Base-by-base conservation (phyloP, 2,888 invertebrate species). In the Rhimphoctona megacephalus region DNA sequence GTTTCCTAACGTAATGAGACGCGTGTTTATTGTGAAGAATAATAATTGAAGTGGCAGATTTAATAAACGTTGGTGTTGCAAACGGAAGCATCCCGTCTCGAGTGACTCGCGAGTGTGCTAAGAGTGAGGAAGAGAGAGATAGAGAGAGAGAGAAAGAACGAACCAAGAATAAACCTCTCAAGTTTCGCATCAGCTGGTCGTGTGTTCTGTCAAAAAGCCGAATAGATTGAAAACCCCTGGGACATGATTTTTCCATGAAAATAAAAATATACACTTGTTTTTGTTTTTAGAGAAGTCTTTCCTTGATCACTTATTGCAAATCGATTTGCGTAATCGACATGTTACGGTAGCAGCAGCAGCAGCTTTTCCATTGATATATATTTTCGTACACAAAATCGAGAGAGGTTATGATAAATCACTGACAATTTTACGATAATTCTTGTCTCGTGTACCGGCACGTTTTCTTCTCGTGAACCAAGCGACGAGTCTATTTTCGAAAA, bases 121-220 rank as follows among this genome's bases (percentile, higher is more conserved):
- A 25, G 17, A 76, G 17, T 17, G 25, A 25, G 57, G 8, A 17
- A 61, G 22, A 74, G 57, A 43, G 7, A 74, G 36, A 57, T 39
- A 39, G 39, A 9, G 9, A 39, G 39, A 39, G 39, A 39, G 39
- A 39, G 9, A 39, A 11, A 57, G 25, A 57, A 57, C 25, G 22
- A 76, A 61, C 61, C 61, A 46, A 76, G 76, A 76, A 76, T 76
- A 64, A 73, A 64, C 76, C 46, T 76, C 76, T 76, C 57, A 46
- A 61, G 64, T 76, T 76, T 76, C 76, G 76, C 43, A 76, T 76
- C 64, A 25, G 76, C 46, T 76, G 61, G 61, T 76, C 46, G 17
- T 19, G 30, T 46, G 17, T 61, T 76, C 46, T 25, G 61, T 76
- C 39, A 61, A 76, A 74, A 61, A 61, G 25, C 1, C 11, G 9